Conservation (phyloP, 2,888 invertebrate genomes). For the Leptopilina syphax region DNA sequence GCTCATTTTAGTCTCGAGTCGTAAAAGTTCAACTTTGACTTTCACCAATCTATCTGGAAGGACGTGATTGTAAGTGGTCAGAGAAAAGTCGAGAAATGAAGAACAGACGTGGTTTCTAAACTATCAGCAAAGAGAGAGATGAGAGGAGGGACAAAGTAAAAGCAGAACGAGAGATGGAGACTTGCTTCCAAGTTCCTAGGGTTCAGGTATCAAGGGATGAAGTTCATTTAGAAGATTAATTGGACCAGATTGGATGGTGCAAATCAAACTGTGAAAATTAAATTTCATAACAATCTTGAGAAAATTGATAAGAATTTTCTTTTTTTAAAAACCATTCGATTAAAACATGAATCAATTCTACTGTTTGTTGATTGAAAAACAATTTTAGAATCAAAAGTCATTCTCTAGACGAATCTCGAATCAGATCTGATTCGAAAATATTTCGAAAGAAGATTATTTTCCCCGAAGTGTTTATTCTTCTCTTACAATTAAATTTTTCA, state of each 20-base stretch:
- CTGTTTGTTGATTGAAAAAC: no score
- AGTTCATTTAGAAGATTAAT: neutral
- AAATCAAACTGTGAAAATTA: constrained; percentile 13
- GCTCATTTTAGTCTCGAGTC: constrained; percentile 12
- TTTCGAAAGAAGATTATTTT: no score
- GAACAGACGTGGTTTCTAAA: constrained; percentile 9
- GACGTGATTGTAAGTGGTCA: constrained; percentile 16
- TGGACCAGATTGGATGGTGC: neutral
- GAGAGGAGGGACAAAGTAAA: constrained; percentile 28
- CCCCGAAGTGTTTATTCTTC: no score
- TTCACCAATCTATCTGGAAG: constrained; percentile 18
- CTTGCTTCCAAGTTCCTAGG: neutral
- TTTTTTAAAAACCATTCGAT: no score
- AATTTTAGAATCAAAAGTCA: no score
- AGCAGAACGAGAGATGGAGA: constrained; percentile 9
- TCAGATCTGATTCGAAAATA: no score
- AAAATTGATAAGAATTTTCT: no score
- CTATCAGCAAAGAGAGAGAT: constrained; percentile 10
- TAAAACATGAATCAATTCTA: no score
- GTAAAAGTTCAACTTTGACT: constrained; percentile 36
- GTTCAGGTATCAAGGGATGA: constrained; percentile 8
- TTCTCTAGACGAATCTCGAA: no score
- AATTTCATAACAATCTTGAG: neutral
- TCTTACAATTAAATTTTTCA: no score
- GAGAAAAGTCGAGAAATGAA: constrained; percentile 20